A percentile compares a stretch with the other conserved stretches of the same genome.
Conservation (phyloP, 1,140 invertebrate genomes). For the Drosophila ohnishii region DNA sequence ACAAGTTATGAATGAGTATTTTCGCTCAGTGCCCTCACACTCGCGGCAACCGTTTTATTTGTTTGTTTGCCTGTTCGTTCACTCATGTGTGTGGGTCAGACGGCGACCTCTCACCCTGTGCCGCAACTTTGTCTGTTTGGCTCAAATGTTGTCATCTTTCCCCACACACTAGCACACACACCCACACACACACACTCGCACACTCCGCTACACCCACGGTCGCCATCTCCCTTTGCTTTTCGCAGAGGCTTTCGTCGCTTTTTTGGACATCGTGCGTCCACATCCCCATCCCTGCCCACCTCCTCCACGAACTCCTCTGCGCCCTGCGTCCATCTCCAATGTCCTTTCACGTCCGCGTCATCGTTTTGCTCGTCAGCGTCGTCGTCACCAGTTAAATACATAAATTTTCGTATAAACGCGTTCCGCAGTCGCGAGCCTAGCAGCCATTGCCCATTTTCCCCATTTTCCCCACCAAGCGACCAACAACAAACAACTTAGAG, state of each 20-base stretch:
- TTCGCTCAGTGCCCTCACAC: slow-evolving; percentile 30
- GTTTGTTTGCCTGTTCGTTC: slow-evolving; percentile 76
- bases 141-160: slow-evolving; percentile 73
- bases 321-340: slow-evolving; percentile 20
- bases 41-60: slow-evolving; percentile 59
- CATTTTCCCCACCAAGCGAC: slow-evolving; percentile 9
- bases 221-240: slow-evolving; percentile 50
- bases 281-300: slow-evolving; percentile 15
- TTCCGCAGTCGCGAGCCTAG: slow-evolving; percentile 63
- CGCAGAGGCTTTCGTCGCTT: slow-evolving; percentile 70
- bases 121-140: slow-evolving; percentile 70
- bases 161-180: slow-evolving; percentile 3
- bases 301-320: background rate
- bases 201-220: background rate
- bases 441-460: slow-evolving; percentile 41
- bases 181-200: background rate
- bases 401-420: slow-evolving; percentile 81
- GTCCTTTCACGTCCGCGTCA: slow-evolving; percentile 61
- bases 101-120: slow-evolving; percentile 26
- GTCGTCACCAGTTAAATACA: slow-evolving; percentile 80
- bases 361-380: slow-evolving; percentile 77
- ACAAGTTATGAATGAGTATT: background rate
- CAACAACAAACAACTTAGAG: slow-evolving; percentile 47
- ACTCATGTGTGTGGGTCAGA: slow-evolving; percentile 68
- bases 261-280: slow-evolving; percentile 59